A percentile compares a stretch with the other conserved stretches of the same genome.
These are phyloP conservation scores for Gastracanthus pulcherrimus DNA, from an alignment of 2,888 invertebrate species.

Conservation along the genomic window DNA sequence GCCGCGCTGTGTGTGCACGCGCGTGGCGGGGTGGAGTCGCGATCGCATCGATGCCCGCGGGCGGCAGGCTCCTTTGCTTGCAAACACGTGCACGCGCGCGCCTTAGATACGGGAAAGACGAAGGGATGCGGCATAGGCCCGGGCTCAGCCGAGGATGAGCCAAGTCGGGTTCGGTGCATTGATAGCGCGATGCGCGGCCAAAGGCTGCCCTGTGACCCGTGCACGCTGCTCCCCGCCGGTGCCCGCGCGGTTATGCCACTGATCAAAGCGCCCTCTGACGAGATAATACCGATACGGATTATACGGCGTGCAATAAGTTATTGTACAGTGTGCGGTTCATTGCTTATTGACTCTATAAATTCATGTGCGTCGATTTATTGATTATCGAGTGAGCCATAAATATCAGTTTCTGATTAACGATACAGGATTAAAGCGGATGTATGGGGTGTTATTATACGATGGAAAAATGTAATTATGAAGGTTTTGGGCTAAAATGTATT, in stretches of 20 bases:
- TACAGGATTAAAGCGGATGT: too few relatives aligned
- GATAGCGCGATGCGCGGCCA: conserved; percentile 15
- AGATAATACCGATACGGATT: background rate
- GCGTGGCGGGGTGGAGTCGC: background rate
- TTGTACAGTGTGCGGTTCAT: too few relatives aligned
- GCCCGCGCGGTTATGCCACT: background rate
- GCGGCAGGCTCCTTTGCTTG: background rate
- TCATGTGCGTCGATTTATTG: background rate
- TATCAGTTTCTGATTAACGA: too few relatives aligned
- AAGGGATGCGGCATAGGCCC: background rate
- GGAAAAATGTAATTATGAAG: too few relatives aligned
- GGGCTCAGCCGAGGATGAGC: background rate
- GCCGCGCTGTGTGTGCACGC: background rate
- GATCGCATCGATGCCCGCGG: background rate
- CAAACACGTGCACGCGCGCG: background rate
- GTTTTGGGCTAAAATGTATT: too few relatives aligned
- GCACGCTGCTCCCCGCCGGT: background rate
- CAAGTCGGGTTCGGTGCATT: conserved; percentile 16
- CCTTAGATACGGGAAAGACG: conserved; percentile 9
- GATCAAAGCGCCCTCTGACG: background rate
- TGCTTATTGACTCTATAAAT: background rate
- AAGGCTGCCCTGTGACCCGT: conserved; percentile 19
- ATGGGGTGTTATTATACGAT: too few relatives aligned
- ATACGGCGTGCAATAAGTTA: background rate
- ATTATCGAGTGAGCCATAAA: background rate